phyloP scores from a whole-genome alignment of 2,113 vertebrate species.

The Martes martes region DNA sequence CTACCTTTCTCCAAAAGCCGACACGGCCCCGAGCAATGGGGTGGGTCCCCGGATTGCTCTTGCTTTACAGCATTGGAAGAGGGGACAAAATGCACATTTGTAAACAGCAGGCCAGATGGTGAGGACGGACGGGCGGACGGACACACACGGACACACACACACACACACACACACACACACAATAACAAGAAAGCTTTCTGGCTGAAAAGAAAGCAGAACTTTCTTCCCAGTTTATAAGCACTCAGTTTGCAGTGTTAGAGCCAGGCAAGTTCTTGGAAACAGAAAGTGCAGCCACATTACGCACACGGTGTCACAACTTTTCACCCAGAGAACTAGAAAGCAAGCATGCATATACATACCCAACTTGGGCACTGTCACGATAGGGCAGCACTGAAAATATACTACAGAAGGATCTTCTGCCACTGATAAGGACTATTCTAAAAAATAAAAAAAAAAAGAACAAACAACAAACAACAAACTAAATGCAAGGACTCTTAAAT shows the following conservation, averaged over 20 bases:
- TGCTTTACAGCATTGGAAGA: neutral
- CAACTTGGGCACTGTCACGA: constrained; percentile 96
- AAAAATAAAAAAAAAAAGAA: constrained; percentile 83
- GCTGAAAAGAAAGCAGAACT: constrained; percentile 38
- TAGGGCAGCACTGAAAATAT: constrained; percentile 99
- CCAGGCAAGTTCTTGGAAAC: neutral
- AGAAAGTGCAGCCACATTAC: neutral
- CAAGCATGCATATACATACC: constrained; percentile 91
- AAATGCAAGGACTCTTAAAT: constrained; percentile 69
- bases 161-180: too few relatives aligned
- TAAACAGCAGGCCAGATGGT: neutral
- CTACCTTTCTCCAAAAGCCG: constrained; percentile 39
- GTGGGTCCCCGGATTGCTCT: neutral
- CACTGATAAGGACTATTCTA: constrained; percentile 99
- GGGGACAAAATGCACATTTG: neutral
- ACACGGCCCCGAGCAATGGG: neutral
- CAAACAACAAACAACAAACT: constrained; percentile 83
- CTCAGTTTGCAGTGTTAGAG: neutral
- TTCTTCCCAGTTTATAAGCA: neutral
- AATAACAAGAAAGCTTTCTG: neutral
- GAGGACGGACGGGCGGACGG: neutral
- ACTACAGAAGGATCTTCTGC: constrained; percentile 99
- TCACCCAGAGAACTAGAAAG: constrained; percentile 60
- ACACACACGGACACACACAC: too few relatives aligned
- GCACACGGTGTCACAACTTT: neutral